phyloP scores from a whole-genome alignment of 2,113 vertebrate species.

The Burhinus oedicnemus region DNA sequence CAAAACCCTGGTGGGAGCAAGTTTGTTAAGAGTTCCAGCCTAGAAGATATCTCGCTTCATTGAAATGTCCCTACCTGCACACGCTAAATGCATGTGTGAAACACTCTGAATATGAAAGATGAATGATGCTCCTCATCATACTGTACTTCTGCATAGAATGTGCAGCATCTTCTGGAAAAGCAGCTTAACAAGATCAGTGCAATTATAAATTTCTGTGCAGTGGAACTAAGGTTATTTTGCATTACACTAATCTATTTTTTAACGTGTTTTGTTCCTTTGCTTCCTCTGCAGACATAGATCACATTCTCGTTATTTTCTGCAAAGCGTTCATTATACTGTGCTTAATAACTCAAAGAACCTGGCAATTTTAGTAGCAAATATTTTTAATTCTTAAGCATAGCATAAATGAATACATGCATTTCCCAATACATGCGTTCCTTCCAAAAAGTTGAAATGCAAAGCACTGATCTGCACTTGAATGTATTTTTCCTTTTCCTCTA shows the following conservation, averaged over 20 bases:
- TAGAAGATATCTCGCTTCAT: background rate
- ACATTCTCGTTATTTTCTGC: conserved; percentile 59
- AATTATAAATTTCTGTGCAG: conserved; percentile 46
- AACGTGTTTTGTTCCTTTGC: conserved; percentile 49
- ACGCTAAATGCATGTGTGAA: background rate
- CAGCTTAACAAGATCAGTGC: conserved; percentile 25
- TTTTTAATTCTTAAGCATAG: conserved; percentile 27
- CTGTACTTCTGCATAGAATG: background rate
- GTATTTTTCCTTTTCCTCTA: background rate
- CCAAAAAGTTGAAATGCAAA: background rate
- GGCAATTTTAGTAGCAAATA: conserved; percentile 28
- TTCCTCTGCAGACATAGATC: conserved; percentile 59
- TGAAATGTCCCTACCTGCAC: background rate
- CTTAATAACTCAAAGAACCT: conserved; percentile 55
- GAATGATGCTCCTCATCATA: background rate
- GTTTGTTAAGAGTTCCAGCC: background rate
- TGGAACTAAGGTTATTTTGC: conserved; percentile 43
- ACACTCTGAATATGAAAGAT: background rate
- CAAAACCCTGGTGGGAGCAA: background rate
- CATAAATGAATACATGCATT: background rate
- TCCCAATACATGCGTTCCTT: background rate
- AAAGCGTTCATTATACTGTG: conserved; percentile 48
- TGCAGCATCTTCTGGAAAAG: conserved; percentile 5
- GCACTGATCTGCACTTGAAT: background rate
- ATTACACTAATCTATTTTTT: conserved; percentile 54